A percentile compares a stretch with the other conserved stretches of the same genome.
Evolutionary conservation across 2,888 invertebrate species (phyloP).

Genomic region (Desoria tigrina): DNA sequence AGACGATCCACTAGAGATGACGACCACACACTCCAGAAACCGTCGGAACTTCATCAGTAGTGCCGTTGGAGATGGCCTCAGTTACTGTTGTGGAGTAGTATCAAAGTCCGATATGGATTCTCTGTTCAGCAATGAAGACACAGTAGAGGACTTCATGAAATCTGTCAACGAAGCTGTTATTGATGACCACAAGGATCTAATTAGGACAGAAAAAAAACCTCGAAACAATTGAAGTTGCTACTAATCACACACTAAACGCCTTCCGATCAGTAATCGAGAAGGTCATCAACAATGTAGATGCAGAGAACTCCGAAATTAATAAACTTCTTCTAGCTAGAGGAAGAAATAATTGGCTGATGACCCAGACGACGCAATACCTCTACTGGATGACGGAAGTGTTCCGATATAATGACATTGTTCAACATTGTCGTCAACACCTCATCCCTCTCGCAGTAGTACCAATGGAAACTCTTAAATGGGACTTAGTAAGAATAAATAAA

Average conservation of each 20-base stretch:
- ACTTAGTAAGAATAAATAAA: neutral
- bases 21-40: neutral
- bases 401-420: neutral
- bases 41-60: neutral
- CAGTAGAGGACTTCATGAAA: neutral
- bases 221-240: neutral
- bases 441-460: conserved; percentile 11
- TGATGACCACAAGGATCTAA: conserved; percentile 15
- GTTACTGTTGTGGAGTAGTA: conserved; percentile 27
- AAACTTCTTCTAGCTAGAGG: neutral
- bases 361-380: neutral
- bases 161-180: neutral
- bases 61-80: neutral
- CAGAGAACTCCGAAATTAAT: neutral
- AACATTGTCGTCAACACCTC: conserved; percentile 9
- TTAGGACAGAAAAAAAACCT: conserved; percentile 4
- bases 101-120: conserved; percentile 8
- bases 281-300: too few species aligned
- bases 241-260: neutral
- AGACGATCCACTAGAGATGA: neutral
- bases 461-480: neutral
- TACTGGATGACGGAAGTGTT: neutral
- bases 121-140: conserved; percentile 19
- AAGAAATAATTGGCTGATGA: neutral
- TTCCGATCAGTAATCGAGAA: too few species aligned